Percentiles rank a stretch among this genome's conserved stretches.
Evolutionary conservation across 2,888 invertebrate species (phyloP).

Genomic region (Entomobrya proxima): DNA sequence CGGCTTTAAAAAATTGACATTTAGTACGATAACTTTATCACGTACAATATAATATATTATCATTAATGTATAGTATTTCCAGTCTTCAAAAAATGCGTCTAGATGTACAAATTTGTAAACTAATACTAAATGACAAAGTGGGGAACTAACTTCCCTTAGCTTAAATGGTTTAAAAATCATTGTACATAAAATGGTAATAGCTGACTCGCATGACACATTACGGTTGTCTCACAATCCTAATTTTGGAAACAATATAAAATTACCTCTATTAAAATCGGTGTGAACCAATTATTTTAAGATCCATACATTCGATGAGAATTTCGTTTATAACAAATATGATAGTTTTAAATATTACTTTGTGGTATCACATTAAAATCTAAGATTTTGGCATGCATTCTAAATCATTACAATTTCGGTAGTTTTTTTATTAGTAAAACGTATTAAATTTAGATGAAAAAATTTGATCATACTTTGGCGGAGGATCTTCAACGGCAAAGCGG

Average conservation of each 20-base stretch:
- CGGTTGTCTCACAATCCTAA: neutral
- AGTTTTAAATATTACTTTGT: neutral
- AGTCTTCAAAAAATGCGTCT: constrained; percentile 11
- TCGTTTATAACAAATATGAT: no score
- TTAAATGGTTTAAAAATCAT: constrained; percentile 7
- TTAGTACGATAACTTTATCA: no score
- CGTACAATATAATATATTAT: neutral
- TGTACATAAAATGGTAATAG: neutral
- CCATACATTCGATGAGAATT: no score
- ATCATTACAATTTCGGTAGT: neutral
- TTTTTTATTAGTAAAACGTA: constrained; percentile 51
- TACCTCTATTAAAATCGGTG: no score
- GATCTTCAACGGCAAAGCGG: constrained; percentile 58
- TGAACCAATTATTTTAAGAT: no score
- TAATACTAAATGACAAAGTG: neutral
- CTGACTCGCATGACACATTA: neutral
- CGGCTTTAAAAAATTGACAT: no score
- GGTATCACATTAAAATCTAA: neutral
- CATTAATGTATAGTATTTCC: neutral
- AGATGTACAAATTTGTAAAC: neutral
- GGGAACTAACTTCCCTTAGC: no score
- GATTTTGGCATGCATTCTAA: constrained; percentile 47
- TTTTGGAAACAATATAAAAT: no score
- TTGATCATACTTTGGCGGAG: constrained; percentile 68
- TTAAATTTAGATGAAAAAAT: constrained; percentile 67